A percentile compares a stretch with the other conserved stretches of the same genome.
Evolutionary conservation across 1,140 invertebrate genomes (phyloP).

Genomic region (Papilio machaon): DNA sequence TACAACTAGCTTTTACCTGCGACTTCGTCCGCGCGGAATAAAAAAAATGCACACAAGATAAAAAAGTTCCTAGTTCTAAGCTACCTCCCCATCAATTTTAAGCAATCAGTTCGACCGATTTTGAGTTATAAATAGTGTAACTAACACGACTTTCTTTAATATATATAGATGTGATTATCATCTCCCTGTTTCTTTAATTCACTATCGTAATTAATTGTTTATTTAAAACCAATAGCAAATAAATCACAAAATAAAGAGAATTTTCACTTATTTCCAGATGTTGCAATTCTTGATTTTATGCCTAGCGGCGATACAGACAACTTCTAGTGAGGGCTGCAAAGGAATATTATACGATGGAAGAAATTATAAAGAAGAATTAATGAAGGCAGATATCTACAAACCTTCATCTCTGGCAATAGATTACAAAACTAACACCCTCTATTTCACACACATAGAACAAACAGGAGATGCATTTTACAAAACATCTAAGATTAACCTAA

Average conservation of each 20-base stretch:
- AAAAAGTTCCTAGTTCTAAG: too few relatives aligned
- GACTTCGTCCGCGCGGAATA: too few relatives aligned
- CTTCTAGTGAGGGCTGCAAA: constrained; percentile 46
- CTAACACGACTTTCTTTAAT: too few relatives aligned
- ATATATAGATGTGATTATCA: too few relatives aligned
- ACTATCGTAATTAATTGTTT: too few relatives aligned
- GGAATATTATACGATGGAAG: constrained; percentile 52
- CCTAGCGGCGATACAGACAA: not conserved
- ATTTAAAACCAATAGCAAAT: not conserved
- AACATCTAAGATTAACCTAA: constrained; percentile 60
- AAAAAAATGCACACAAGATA: too few relatives aligned
- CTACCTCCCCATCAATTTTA: too few relatives aligned
- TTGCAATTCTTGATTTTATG: constrained; percentile 1
- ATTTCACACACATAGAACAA: constrained; percentile 64
- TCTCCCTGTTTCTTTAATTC: too few relatives aligned
- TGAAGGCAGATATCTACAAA: constrained; percentile 59
- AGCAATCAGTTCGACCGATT: too few relatives aligned
- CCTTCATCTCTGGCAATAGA: constrained; percentile 64
- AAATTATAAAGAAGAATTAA: constrained; percentile 53
- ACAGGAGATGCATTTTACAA: constrained; percentile 56
- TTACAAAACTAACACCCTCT: constrained; percentile 59
- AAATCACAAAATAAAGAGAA: not conserved
- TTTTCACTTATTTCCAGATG: not conserved
- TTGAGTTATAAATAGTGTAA: too few relatives aligned
- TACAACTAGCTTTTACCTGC: too few relatives aligned